Evolutionary conservation across 92 coral and sea anemone species (phyloP).

Genomic region (Zoanthus sociatus): DNA sequence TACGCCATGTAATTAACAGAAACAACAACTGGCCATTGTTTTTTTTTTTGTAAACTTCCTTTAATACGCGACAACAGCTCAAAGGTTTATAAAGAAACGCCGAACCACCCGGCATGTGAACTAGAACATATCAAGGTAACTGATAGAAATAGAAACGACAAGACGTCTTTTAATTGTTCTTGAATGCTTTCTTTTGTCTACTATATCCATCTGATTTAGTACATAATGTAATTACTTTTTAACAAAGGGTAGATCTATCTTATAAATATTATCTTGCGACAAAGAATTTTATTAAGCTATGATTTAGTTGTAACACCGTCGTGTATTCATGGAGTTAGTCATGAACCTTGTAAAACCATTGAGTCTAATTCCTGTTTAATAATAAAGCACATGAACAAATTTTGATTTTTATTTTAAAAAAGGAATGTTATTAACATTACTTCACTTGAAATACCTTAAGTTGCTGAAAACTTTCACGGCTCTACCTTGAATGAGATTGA

Average conservation of each 20-base stretch:
- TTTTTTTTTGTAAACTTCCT: conserved; percentile 9
- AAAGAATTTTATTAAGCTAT: neutral
- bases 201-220: conserved; percentile 1
- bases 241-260: neutral
- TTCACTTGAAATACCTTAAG: neutral
- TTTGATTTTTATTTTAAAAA: neutral
- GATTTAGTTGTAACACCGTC: neutral
- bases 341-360: neutral
- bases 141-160: conserved; percentile 16
- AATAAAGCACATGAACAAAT: neutral
- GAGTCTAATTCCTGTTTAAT: neutral
- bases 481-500: neutral
- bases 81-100: conserved; percentile 27
- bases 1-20: conserved; percentile 31
- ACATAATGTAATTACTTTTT: conserved; percentile 7
- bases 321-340: neutral
- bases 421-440: neutral
- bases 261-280: neutral
- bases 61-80: neutral
- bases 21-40: conserved; percentile 36
- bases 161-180: neutral
- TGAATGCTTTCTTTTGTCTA: conserved; percentile 24
- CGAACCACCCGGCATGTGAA: conserved; percentile 11
- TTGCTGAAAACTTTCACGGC: neutral
- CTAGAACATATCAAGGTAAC: conserved; percentile 11